phyloP scores from a whole-genome alignment of 2,113 vertebrate genomes.

The Oncorhynchus mykiss region DNA sequence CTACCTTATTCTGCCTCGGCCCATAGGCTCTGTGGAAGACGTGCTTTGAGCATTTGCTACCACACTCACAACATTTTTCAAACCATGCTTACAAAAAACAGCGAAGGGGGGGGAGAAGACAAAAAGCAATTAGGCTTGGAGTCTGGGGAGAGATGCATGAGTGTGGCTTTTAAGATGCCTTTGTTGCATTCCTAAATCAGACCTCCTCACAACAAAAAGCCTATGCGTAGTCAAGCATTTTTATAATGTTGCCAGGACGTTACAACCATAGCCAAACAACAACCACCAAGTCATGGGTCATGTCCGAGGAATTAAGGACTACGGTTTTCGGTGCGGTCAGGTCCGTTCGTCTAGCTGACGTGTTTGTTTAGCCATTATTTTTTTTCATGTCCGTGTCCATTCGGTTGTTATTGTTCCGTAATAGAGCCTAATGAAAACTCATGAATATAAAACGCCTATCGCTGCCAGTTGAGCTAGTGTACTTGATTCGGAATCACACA shows the following conservation, averaged over 20 bases:
- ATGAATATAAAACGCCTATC: constrained; percentile 23
- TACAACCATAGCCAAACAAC: constrained; percentile 3
- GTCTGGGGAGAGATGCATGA: not conserved
- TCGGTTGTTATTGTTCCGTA: not conserved
- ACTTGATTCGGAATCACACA: not conserved
- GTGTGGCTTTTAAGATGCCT: not conserved
- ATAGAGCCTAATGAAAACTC: not conserved
- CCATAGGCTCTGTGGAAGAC: not conserved
- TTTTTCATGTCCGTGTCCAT: not conserved
- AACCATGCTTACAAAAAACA: constrained; percentile 2
- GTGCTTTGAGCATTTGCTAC: not conserved
- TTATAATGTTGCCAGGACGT: not conserved
- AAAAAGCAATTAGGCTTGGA: not conserved
- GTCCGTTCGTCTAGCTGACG: not conserved
- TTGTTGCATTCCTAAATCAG: constrained; percentile 3
- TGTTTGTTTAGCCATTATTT: not conserved
- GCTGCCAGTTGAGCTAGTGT: not conserved
- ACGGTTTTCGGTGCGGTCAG: not conserved
- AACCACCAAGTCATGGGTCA: not conserved
- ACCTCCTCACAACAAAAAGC: not conserved
- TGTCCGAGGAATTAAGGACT: not conserved
- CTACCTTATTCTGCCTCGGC: too few relatives aligned
- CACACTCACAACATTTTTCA: not conserved
- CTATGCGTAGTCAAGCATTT: not conserved
- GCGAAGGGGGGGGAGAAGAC: not conserved